phyloP scores from a whole-genome alignment of 1,140 invertebrate genomes.

The Scylla paramamosain region DNA sequence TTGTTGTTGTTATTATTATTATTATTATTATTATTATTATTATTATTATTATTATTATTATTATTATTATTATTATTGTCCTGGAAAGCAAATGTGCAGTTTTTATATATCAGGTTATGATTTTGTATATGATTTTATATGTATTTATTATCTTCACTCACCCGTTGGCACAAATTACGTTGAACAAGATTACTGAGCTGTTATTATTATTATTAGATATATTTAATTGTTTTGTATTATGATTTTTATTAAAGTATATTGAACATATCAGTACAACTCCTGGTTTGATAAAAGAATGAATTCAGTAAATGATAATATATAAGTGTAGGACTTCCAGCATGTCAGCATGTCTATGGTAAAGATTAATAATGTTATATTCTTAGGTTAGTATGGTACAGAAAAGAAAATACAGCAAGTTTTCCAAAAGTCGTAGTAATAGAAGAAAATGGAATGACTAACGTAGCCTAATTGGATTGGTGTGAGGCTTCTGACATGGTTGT shows the following conservation, averaged over 20 bases:
- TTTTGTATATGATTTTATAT: not conserved
- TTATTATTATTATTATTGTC: not conserved
- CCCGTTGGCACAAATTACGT: not conserved
- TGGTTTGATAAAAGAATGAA: no score
- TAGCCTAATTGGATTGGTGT: conserved; percentile 1
- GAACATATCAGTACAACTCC: no score
- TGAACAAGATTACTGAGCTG: not conserved
- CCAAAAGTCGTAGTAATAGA: not conserved
- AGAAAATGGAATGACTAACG: not conserved
- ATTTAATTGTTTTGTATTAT: no score
- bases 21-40: not conserved
- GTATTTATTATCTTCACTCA: not conserved
- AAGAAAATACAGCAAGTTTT: no score
- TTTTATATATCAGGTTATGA: not conserved
- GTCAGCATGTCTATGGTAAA: not conserved
- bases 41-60: no score
- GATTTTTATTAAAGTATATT: no score
- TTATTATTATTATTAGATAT: not conserved
- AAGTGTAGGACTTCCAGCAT: no score
- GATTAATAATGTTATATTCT: not conserved
- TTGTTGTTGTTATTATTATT: no score
- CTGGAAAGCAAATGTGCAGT: not conserved
- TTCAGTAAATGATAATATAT: no score
- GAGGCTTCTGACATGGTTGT: conserved; percentile 55
- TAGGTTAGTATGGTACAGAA: not conserved